Evolutionary conservation across 1,140 invertebrate species (phyloP), one percentile per base, ranked within the genome.

Genomic region (Tetraneura akinire): DNA sequence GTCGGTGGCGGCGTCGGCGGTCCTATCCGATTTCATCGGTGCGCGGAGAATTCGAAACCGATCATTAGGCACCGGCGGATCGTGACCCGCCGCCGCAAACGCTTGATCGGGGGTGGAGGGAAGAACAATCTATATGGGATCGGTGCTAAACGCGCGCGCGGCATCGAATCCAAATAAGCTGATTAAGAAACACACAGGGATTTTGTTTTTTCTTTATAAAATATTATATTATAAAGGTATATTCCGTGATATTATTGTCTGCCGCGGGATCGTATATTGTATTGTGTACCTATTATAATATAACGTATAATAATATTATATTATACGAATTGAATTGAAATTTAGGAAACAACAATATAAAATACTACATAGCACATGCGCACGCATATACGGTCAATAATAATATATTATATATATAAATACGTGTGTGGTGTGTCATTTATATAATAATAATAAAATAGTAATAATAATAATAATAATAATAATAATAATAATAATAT

Each of bases 11-110:
- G 73, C 37, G 73, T 53, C 51, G 71, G 51, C 23, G 55, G 73
- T 55, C 73, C 73, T 78, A 78, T 78, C 73, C 73, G 73, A 78
- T 78, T 78, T 78, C 73, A 78, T 62, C 73, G 37, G 73, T 60
- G 73, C 73, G 73, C 73, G 21, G 73, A 78, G 73, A 78, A 78
- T 78, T 32, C 55, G 73, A 78, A 78, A 78, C 73, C 53, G 73
- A 78, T 78, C 73, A 78, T 78, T 78, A 78, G 73, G 73, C 51
- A 60, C 73, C 53, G 73, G 51, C 53, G 53, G 73, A 78, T 78
- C 73, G 73, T 78, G 73, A 78, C 73, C 71, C 71, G 11, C 49
- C 73, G 37, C 68, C 73, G 21, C 23, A 26, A 1, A 18, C 42
- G 10, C 21, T 8, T 68, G 21, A 49, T 49, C 29, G 45, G 62